Conservation (phyloP, 2,113 vertebrate genomes). For the Columbina picui region DNA sequence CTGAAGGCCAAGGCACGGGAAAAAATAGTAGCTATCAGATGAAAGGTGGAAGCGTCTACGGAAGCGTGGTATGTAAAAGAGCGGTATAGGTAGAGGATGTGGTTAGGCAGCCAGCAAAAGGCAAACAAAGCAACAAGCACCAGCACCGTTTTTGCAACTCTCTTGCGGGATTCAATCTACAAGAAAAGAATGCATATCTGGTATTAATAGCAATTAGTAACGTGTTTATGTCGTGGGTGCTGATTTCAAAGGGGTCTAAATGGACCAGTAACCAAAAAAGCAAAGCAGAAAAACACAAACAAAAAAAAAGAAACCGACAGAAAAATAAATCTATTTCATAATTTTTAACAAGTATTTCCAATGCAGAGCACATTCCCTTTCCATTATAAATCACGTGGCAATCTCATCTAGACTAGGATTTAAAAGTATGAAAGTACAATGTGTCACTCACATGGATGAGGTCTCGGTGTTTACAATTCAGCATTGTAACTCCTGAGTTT, state of each 20-base stretch:
- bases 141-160: slow-evolving; percentile 83
- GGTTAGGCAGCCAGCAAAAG: slow-evolving; percentile 84
- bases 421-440: not conserved
- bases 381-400: not conserved
- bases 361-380: not conserved
- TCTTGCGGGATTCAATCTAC: slow-evolving; percentile 84
- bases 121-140: slow-evolving; percentile 83
- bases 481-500: not conserved
- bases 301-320: not conserved
- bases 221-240: not conserved
- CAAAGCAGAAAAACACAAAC: not conserved
- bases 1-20: slow-evolving; percentile 81
- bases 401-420: not conserved
- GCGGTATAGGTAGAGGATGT: slow-evolving; percentile 81
- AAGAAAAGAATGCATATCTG: not conserved
- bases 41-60: slow-evolving; percentile 72
- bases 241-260: not conserved
- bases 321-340: not conserved
- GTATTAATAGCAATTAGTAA: not conserved
- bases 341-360: not conserved
- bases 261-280: not conserved
- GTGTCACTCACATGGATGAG: not conserved
- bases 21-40: slow-evolving; percentile 76
- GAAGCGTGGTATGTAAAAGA: slow-evolving; percentile 77
- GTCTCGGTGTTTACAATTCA: not conserved